Evolutionary conservation across 2,888 invertebrate species (phyloP), one percentile per base, ranked within the genome.

Genomic region (Calameuta pallipes): DNA sequence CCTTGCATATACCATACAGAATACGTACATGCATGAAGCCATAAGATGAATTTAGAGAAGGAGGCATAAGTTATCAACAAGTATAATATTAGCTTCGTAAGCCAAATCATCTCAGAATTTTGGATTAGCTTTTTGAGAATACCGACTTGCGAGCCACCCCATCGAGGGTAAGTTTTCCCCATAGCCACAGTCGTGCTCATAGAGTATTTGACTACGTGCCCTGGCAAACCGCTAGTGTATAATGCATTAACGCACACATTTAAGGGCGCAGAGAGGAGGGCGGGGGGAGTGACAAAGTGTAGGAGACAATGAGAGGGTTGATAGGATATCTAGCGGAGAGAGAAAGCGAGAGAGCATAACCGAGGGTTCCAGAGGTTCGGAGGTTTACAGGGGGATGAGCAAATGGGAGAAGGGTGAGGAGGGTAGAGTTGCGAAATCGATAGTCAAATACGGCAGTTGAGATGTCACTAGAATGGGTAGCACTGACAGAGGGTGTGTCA

Each of bases 141-240:
- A 56, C 56, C 56, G 56, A 56, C 56, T 56, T 56, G 56, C 4
- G 23, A 56, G 56, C 23, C 23, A 56, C 23, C 56, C 15, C 56
- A 56, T 56, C 56, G 23, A 23, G 56, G 56, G 56, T 56, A 23
- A 56, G 56, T 9, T 56, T 56, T 56, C 56, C 56, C 76, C 76
- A 76, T 77, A 77, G 81, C 80, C 75, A 76, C 78, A 77, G 78
- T 80, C 81, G 15, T 56, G 81, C 82, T 77, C 80, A 82, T 82
- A 85, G 82, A 79, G 84, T 85, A 85, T 86, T 86, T 85, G 85
- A 84, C 82, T 84, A 86, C 86, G 86, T 86, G 86, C 85, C 80
- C 81, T 79, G 82, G 86, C 85, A 86, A 86, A 85, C 84, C 84
- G 76, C 83, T 77, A 80, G 82, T 84, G 85, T 85, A 86, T 86